Evolutionary conservation across 2,113 vertebrate species (phyloP).

Genomic region (Diadophis punctatus): DNA sequence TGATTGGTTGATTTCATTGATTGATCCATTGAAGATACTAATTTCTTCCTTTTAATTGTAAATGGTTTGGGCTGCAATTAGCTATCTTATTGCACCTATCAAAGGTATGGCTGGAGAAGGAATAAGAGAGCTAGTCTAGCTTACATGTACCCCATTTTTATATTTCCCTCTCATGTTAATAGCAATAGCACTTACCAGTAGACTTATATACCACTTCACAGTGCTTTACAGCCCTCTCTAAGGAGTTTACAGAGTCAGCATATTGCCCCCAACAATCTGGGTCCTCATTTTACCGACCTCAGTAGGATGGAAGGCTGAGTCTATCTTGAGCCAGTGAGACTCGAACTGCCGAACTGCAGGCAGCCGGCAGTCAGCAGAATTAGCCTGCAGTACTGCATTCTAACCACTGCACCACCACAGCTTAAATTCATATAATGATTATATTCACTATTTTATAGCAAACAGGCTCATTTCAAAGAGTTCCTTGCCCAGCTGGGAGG

Average conservation of each 20-base stretch:
- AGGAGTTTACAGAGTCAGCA: too few species aligned
- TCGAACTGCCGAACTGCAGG: too few species aligned
- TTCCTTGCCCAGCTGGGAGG: not conserved
- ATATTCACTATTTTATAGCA: not conserved
- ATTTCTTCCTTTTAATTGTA: not conserved
- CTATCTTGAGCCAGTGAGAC: too few species aligned
- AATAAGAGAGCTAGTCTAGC: not conserved
- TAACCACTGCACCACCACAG: too few species aligned
- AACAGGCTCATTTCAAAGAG: not conserved
- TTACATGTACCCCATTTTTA: not conserved
- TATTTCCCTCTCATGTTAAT: not conserved
- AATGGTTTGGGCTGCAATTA: not conserved
- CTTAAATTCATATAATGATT: not conserved
- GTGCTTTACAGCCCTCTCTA: too few species aligned
- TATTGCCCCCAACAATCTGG: too few species aligned
- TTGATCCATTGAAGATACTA: not conserved
- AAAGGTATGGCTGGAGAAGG: not conserved
- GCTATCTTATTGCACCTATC: not conserved
- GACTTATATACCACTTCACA: too few species aligned
- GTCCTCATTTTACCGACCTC: too few species aligned
- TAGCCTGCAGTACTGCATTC: too few species aligned
- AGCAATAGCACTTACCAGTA: too few species aligned
- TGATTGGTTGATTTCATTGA: not conserved
- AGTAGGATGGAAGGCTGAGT: too few species aligned
- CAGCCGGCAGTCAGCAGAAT: too few species aligned